Evolutionary conservation across 2,888 invertebrate genomes (phyloP).

Genomic region (Parthenolecanium corni): DNA sequence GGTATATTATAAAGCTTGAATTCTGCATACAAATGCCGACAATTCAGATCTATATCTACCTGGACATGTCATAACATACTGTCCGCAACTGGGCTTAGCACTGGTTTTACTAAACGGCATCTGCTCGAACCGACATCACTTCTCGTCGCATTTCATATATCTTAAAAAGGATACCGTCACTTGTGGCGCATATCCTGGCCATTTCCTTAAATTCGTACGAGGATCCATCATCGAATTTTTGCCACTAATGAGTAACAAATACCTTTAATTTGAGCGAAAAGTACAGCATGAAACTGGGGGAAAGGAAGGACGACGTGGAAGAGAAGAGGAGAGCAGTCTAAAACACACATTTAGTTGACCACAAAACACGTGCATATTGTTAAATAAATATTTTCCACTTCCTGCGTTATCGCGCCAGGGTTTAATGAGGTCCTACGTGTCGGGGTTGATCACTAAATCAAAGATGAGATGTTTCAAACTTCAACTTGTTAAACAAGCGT

Average conservation of each 20-base stretch:
- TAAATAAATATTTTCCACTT: slow-evolving; percentile 17
- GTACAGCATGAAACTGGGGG: background rate
- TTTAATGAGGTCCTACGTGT: background rate
- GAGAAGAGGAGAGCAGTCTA: background rate
- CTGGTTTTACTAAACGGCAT: too few relatives aligned
- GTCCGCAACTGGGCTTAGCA: too few relatives aligned
- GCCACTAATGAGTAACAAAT: background rate
- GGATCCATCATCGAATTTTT: background rate
- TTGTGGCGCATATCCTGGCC: too few relatives aligned
- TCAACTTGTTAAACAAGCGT: slow-evolving; percentile 12
- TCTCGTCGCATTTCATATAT: too few relatives aligned
- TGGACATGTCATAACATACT: too few relatives aligned
- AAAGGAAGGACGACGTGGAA: background rate
- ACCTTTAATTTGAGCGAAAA: background rate
- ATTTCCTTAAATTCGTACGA: background rate
- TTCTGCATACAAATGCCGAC: too few relatives aligned
- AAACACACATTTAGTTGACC: slow-evolving; percentile 13
- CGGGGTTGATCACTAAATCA: slow-evolving; percentile 8
- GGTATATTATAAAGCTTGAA: too few relatives aligned
- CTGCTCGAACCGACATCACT: too few relatives aligned
- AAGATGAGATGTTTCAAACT: background rate
- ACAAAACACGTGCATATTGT: slow-evolving; percentile 27
- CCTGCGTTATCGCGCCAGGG: slow-evolving; percentile 13
- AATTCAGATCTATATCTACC: too few relatives aligned
- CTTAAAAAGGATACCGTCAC: too few relatives aligned